Evolutionary conservation across 1,140 invertebrate genomes (phyloP).

Genomic region (Lordiphosa mommai): DNA sequence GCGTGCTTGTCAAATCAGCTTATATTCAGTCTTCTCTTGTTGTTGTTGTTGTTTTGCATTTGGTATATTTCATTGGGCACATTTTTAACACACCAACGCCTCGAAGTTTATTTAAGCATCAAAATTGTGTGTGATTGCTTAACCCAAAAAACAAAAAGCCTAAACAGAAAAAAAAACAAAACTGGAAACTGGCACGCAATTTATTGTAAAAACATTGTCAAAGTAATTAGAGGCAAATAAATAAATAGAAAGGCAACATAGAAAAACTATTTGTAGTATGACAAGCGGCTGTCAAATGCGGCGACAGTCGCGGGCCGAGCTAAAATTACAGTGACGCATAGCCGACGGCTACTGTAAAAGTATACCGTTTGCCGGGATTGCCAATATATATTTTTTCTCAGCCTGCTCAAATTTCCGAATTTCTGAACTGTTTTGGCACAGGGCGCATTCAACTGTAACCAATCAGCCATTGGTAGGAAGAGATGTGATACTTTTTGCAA

Average conservation of each 20-base stretch:
- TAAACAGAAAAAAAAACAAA: background rate
- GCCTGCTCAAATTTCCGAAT: conserved; percentile 55
- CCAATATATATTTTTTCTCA: conserved; percentile 41
- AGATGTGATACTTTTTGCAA: conserved; percentile 55
- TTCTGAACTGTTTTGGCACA: conserved; percentile 30
- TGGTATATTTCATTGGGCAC: conserved; percentile 25
- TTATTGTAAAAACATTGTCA: conserved; percentile 77
- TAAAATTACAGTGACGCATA: conserved; percentile 73
- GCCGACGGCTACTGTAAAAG: conserved; percentile 55
- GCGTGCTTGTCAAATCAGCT: conserved; percentile 60
- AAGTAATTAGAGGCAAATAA: conserved; percentile 58
- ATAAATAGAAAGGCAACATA: conserved; percentile 2
- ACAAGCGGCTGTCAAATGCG: conserved; percentile 59
- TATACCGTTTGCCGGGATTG: background rate
- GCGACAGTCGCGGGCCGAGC: conserved; percentile 34
- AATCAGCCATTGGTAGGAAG: conserved; percentile 29
- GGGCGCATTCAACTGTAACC: conserved; percentile 56
- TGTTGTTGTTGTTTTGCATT: conserved; percentile 19
- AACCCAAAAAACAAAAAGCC: conserved; percentile 55
- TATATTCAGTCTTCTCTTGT: conserved; percentile 20
- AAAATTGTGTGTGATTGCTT: conserved; percentile 63
- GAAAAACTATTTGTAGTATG: conserved; percentile 39
- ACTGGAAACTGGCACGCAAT: conserved; percentile 51
- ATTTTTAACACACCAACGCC: conserved; percentile 72
- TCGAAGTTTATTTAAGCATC: conserved; percentile 50